phyloP scores from a whole-genome alignment of 2,888 invertebrate genomes.

The Pheosia gnoma region DNA sequence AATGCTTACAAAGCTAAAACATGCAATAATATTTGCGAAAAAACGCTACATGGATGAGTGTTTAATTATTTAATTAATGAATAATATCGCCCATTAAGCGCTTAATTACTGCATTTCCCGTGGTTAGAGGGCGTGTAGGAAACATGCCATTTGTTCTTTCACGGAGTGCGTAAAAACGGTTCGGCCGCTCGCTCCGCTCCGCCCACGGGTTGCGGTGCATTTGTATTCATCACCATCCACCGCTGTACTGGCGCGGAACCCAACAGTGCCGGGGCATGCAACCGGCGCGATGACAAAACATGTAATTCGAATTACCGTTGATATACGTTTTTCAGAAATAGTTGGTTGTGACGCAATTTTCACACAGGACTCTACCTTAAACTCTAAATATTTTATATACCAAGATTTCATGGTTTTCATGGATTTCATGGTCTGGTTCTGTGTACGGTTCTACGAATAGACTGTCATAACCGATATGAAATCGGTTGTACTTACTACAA shows the following conservation, averaged over 20 bases:
- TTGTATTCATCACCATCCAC: conserved; percentile 55
- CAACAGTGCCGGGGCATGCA: conserved; percentile 60
- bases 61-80: conserved; percentile 37
- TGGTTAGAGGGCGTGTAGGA: conserved; percentile 52
- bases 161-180: conserved; percentile 60
- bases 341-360: too few relatives aligned
- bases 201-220: conserved; percentile 50
- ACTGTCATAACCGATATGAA: too few relatives aligned
- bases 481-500: too few relatives aligned
- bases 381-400: too few relatives aligned
- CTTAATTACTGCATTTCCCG: conserved; percentile 54
- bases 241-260: conserved; percentile 49
- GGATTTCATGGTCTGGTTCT: too few relatives aligned
- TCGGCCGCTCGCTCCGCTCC: conserved; percentile 36
- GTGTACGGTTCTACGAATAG: too few relatives aligned
- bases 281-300: conserved; percentile 41
- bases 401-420: too few relatives aligned
- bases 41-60: conserved; percentile 22
- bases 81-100: conserved; percentile 45
- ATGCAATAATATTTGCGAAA: conserved; percentile 11
- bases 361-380: too few relatives aligned
- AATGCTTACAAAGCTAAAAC: conserved; percentile 9
- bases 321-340: conserved; percentile 6
- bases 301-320: conserved; percentile 23
- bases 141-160: conserved; percentile 59